Conservation (phyloP, 2,888 invertebrate species). For the Micoletzkya japonica region DNA sequence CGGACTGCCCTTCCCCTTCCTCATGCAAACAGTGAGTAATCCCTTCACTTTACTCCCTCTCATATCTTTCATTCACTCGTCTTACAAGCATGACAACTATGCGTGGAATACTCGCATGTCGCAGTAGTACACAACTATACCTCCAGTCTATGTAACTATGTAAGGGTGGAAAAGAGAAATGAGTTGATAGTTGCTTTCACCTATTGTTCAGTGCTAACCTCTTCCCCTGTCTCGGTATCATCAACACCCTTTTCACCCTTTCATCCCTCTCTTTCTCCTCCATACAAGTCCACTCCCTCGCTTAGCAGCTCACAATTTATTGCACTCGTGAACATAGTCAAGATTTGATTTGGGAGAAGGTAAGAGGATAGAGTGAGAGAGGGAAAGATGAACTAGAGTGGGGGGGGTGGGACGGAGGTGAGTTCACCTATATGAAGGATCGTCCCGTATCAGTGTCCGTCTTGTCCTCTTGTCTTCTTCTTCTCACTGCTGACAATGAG, state of each 20-base stretch:
- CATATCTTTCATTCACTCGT: background rate
- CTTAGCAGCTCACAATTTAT: background rate
- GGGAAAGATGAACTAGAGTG: too few species aligned
- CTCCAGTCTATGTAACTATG: too few species aligned
- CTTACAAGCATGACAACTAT: background rate
- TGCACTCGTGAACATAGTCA: background rate
- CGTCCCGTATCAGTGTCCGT: too few species aligned
- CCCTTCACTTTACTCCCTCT: background rate
- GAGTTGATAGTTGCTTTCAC: too few species aligned
- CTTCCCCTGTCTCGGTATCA: background rate
- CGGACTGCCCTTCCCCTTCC: conserved; percentile 24
- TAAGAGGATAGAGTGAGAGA: too few species aligned
- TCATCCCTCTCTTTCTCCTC: background rate
- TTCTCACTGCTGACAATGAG: too few species aligned
- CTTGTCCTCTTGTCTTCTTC: too few species aligned
- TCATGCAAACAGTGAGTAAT: conserved; percentile 17
- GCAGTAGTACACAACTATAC: too few species aligned
- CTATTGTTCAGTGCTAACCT: too few species aligned
- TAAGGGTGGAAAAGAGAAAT: too few species aligned
- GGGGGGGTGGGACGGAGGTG: too few species aligned
- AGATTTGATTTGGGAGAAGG: background rate
- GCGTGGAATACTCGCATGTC: background rate
- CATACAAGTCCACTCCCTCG: background rate
- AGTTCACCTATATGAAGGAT: too few species aligned
- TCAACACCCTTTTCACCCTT: background rate